Evolutionary conservation across 2,113 vertebrate genomes (phyloP), one percentile per base, ranked within the genome.

Genomic region (Tinamus guttatus): DNA sequence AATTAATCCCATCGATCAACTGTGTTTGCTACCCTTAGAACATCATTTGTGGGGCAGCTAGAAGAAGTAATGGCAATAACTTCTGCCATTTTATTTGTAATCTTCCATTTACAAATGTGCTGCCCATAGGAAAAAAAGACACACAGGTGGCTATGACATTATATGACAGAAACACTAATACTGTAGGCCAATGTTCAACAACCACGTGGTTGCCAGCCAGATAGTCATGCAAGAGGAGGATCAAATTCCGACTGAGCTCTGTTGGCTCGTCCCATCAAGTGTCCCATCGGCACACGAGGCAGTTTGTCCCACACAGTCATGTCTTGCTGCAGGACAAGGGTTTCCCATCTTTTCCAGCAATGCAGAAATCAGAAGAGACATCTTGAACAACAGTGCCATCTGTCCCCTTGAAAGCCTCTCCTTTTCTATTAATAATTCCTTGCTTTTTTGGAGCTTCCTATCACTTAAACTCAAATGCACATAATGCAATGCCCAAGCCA

Each of bases 1-100:
- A 98, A 97, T 97, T 95, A 97, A 96, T 90, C 75, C 73, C 67
- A 94, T 74, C 90, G 89, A 94, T 95, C 94, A 92, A 76, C 43
- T 79, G 40, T 59, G 81, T 93, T 64, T 63, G 14, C 68, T 89
- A 58, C 58, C 65, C 83, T 76, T 47, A 86, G 24, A 73, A 73
- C 38, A 40, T 41, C 65, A 64, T 81, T 87, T 82, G 70, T 65
- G 56, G 87, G 34, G 70, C 70, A 93, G 81, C 65, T 63, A 65
- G 20, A n/a, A 92, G 87, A 81, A 80, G 25, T 11, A 56, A 43
- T 22, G 38, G 62, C 22, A 71, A 62, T 52, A 87, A 70, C 56
- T 68, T 5, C 6, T 40, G 45, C 24, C 43, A 45, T 41, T 94
- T 91, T 78, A 52, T 79, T 91, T 52, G 80, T 84, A 59, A 71